Evolutionary conservation across 2,113 vertebrate species (phyloP).

Genomic region (Eurypyga helias): DNA sequence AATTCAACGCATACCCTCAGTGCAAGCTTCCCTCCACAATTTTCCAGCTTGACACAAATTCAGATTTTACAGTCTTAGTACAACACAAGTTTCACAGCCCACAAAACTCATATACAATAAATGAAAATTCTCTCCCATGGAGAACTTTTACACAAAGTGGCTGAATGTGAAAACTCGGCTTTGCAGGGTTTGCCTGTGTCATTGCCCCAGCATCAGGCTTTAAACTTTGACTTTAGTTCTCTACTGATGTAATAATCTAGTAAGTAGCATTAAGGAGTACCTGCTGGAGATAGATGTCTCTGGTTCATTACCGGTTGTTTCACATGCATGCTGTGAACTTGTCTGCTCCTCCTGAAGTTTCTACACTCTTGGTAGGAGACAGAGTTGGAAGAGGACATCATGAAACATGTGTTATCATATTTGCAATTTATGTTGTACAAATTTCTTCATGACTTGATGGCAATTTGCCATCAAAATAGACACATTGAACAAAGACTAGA

Average conservation of each 20-base stretch:
- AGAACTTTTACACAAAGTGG: neutral
- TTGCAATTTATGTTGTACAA: neutral
- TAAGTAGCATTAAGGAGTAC: neutral
- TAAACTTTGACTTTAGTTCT: neutral
- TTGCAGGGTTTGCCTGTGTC: neutral
- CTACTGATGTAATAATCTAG: neutral
- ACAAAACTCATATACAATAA: neutral
- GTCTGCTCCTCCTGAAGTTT: neutral
- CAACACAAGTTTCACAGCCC: conserved; percentile 7
- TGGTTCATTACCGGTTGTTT: neutral
- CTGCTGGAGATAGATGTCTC: neutral
- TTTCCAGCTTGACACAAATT: conserved; percentile 47
- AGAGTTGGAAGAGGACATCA: neutral
- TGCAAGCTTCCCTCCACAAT: conserved; percentile 1
- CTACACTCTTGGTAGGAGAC: neutral
- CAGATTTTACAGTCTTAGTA: conserved; percentile 33
- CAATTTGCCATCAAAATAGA: neutral
- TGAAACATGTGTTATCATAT: neutral
- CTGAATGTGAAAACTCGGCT: neutral
- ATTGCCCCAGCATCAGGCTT: neutral
- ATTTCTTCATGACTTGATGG: neutral
- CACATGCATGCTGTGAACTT: neutral
- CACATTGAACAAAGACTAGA: neutral
- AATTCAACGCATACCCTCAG: conserved; percentile 39
- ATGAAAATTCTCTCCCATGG: neutral